Evolutionary conservation across 2,888 invertebrate genomes (phyloP), one percentile per base, ranked within the genome.

Genomic region (Dryobota labecula): DNA sequence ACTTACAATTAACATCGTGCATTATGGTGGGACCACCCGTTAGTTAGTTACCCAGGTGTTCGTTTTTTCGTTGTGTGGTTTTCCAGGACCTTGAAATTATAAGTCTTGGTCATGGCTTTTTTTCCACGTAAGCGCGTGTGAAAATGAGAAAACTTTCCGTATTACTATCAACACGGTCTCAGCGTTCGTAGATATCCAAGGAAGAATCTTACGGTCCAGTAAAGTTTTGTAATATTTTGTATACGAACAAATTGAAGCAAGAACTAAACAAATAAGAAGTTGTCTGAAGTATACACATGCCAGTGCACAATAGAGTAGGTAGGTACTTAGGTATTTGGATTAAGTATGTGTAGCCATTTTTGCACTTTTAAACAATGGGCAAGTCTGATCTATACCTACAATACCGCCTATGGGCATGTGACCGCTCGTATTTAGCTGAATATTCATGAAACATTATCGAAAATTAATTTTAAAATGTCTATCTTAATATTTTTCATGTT

Each of bases 161-260:
- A 69, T 78, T 78, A 75, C 71, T 64, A 81, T 70, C 70, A 66
- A 61, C 70, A 49, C 60, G 70, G 53, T 69, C 65, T 71, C 63
- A 60, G 56, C 43, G 64, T 71, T 61, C 41, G 43, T n/a, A 56
- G 49, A 68, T 68, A 56, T 60, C 45, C 67, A 63, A 53, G 60
- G 41, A 71, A 51, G 47, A 72, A 68, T 68, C 67, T 79, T 58
- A 65, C 71, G 51, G 70, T 70, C 56, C 58, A 64, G 43, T 73
- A 67, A 82, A 71, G 24, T 73, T 82, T 72, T 58, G 49, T 61
- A 70, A 82, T 69, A 81, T 71, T 80, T 78, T 75, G 54, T 78
- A 67, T 24, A 27, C 56, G 56, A 71, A 74, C 56, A 76, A 76
- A 79, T 71, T 68, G 71, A 68, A 76, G 61, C 43, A 43, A 72